Base-by-base conservation (phyloP, 1,140 invertebrate species). In the Acyrthosiphon pisum region DNA sequence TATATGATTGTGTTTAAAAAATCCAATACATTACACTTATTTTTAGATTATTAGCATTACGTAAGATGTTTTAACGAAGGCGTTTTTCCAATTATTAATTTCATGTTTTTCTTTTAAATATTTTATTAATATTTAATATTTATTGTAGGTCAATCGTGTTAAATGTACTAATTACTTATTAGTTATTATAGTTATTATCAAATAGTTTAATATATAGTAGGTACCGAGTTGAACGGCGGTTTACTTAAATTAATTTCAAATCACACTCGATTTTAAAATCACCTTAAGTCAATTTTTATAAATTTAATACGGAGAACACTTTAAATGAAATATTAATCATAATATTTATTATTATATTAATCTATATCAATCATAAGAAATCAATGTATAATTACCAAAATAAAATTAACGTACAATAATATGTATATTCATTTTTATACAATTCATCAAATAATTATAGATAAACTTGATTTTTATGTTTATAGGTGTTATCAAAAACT, bases 61-160 rank as follows among this genome's bases (percentile, higher is more conserved):
- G 84, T 86, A 86, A 86, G 14, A 86, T 86, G 11, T 30, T 44
- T 86, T 41, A 46, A 46, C 26, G 84, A 86, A 46, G 41, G 41
- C 30, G 37, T 18, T 86, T 86, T 86, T 26, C 22, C 6, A 86
- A 86, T 86, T 86, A 44, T 86, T 76, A 14, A 46, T 76, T 84
- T 84, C 8, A 84, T 84, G 20, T 41, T 83, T 26, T 46, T 46
- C 1, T 86, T 86, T 44, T 30, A 86, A 26, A 86, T 30, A 20
- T 44, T 44, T 86, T 48, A 86, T 86, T 46, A 86, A 30, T 84
- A 86, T 46, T 86, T 84, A 84, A 37, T 84, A 44, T 84, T 84
- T 44, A 84, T 84, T 84, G 37, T 44, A 44, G 83, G 83, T 84
- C 83, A 44, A 84, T 84, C 37, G 23, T 26, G 22, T 84, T 41